Conservation (phyloP, 2,113 vertebrate genomes). For the Salvelinus fontinalis region DNA sequence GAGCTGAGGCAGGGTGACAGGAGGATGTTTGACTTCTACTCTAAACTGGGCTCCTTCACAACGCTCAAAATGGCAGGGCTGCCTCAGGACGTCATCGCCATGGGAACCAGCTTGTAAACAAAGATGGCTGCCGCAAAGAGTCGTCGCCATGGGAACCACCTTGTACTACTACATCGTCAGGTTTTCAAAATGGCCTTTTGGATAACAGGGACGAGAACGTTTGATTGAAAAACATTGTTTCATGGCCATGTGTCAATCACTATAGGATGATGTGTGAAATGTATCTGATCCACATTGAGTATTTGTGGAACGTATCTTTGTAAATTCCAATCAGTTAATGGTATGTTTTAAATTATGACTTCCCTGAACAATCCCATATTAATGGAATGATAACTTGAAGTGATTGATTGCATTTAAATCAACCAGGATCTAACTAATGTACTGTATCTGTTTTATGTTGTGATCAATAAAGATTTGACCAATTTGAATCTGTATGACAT, state of each 20-base stretch:
- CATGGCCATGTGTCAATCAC: not conserved
- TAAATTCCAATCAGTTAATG: too few species aligned
- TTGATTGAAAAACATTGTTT: not conserved
- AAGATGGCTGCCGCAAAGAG: conserved; percentile 75
- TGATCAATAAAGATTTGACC: not conserved
- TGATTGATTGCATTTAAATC: not conserved
- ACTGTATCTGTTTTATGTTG: not conserved
- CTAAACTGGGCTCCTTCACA: conserved; percentile 86
- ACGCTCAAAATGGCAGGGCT: conserved; percentile 82
- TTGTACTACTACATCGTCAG: not conserved
- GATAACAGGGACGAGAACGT: too few species aligned
- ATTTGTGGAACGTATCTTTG: too few species aligned
- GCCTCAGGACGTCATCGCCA: conserved; percentile 83
- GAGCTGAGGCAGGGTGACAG: conserved; percentile 87
- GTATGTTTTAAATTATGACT: not conserved
- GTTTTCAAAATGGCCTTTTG: not conserved
- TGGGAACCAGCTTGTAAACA: conserved; percentile 86
- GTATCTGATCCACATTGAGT: not conserved
- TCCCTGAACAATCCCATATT: not conserved
- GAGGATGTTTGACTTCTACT: conserved; percentile 90
- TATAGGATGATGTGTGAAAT: too few species aligned
- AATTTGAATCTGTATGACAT: not conserved
- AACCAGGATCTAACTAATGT: not conserved
- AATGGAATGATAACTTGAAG: not conserved
- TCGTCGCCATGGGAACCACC: conserved; percentile 82